phyloP scores from a whole-genome alignment of 1,140 invertebrate species.

The Hetaerina americana region DNA sequence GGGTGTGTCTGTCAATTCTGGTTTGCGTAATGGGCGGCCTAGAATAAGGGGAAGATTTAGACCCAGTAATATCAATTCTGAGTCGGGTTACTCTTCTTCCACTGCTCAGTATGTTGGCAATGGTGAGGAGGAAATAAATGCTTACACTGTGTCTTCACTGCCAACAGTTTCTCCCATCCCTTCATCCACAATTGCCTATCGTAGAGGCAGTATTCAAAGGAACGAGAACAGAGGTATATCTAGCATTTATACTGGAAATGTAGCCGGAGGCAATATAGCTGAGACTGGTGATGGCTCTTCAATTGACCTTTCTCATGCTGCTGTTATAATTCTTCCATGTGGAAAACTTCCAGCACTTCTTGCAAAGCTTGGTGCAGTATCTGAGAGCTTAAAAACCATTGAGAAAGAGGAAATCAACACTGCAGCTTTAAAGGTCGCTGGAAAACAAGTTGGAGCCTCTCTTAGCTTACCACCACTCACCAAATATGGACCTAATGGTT shows the following conservation, averaged over 20 bases:
- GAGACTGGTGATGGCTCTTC: too few relatives aligned
- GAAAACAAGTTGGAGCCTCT: neutral
- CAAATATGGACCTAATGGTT: constrained; percentile 38
- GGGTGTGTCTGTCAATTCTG: neutral
- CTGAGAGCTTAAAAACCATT: neutral
- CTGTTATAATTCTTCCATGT: neutral
- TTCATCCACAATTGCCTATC: neutral
- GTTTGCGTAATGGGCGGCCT: neutral
- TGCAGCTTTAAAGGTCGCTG: neutral
- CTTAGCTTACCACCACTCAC: constrained; percentile 27
- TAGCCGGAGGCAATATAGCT: too few relatives aligned
- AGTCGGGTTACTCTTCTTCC: neutral
- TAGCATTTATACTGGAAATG: too few relatives aligned
- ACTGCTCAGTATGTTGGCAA: neutral
- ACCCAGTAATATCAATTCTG: neutral
- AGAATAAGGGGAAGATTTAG: neutral
- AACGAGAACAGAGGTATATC: too few relatives aligned
- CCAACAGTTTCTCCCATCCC: neutral
- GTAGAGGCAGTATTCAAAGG: too few relatives aligned
- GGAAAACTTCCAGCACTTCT: neutral
- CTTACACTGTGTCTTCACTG: neutral
- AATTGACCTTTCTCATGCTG: neutral
- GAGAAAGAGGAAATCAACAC: neutral
- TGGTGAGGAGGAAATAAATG: neutral
- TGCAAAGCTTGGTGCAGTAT: neutral